Evolutionary conservation across 2,113 vertebrate genomes (phyloP).

Genomic region (Ranitomeya variabilis): DNA sequence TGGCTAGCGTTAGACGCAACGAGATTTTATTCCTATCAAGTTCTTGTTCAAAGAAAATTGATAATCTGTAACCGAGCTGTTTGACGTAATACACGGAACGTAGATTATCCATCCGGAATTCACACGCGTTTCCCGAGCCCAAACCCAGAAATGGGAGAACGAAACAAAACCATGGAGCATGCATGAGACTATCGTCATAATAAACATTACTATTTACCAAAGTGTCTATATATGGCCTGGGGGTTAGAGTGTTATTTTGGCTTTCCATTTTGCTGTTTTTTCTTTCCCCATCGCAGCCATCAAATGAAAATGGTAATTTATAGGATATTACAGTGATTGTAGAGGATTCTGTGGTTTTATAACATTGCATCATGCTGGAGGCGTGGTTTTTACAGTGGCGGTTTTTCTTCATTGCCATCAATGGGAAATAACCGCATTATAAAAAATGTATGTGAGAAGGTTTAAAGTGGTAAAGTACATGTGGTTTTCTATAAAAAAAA

Average conservation of each 20-base stretch:
- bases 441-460: neutral
- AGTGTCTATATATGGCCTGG: neutral
- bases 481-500: neutral
- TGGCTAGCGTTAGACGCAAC: neutral
- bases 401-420: neutral
- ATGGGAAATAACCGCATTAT: neutral
- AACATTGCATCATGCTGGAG: neutral
- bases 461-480: neutral
- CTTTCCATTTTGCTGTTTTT: neutral
- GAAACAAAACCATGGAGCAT: neutral
- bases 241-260: neutral
- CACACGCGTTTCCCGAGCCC: neutral
- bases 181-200: neutral
- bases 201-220: neutral
- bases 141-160: neutral
- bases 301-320: neutral
- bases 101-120: neutral
- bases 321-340: neutral
- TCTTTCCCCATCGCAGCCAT: neutral
- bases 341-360: neutral
- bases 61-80: neutral
- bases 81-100: neutral
- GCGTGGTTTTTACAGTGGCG: neutral
- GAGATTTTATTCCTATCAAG: neutral
- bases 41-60: slow-evolving; percentile 2